phyloP scores from a whole-genome alignment of 1,140 invertebrate genomes.

The Drosophila jambulina region DNA sequence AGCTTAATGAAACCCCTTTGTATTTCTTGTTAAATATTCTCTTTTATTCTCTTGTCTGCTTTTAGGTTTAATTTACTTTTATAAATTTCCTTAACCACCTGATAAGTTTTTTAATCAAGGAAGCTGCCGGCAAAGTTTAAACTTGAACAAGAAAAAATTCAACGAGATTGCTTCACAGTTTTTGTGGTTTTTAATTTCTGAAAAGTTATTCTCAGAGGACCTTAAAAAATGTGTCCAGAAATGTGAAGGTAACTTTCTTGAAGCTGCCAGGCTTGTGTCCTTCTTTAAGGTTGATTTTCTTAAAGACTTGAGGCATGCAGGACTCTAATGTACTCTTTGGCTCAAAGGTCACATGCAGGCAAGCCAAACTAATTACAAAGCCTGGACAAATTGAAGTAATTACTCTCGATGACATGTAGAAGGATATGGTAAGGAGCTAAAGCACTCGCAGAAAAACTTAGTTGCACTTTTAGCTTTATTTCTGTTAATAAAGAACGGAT shows the following conservation, averaged over 20 bases:
- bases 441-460: not conserved
- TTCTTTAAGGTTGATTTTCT: not conserved
- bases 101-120: conserved; percentile 16
- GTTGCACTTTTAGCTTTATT: too few species aligned
- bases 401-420: conserved; percentile 14
- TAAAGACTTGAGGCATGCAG: not conserved
- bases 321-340: not conserved
- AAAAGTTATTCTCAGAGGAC: not conserved
- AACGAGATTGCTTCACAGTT: not conserved
- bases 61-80: not conserved
- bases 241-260: not conserved
- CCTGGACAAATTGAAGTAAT: conserved; percentile 41
- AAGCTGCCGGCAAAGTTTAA: conserved; percentile 3
- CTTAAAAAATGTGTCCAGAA: too few species aligned
- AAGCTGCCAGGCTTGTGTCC: not conserved
- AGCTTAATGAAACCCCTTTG: not conserved
- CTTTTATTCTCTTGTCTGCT: not conserved
- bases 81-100: not conserved
- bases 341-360: conserved; percentile 1
- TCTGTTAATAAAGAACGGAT: too few species aligned
- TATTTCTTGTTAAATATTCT: not conserved
- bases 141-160: not conserved
- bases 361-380: conserved; percentile 27
- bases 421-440: not conserved
- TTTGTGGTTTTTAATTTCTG: conserved; percentile 22